Conservation (phyloP, 2,797 vertebrate species). For the Danio tinwini region DNA sequence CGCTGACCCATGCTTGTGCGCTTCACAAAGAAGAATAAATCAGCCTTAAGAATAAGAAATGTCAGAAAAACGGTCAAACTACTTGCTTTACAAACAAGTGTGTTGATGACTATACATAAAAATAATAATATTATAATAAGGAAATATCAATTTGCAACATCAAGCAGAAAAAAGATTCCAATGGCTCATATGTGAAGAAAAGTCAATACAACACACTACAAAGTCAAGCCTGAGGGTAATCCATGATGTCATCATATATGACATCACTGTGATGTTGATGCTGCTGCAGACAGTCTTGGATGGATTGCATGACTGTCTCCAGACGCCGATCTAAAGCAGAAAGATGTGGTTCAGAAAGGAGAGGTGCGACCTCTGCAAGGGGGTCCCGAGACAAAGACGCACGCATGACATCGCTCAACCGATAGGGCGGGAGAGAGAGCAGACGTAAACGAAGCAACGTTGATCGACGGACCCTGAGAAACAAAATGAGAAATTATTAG, state of each 20-base stretch:
- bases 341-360: constrained; percentile 86
- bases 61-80: too few species aligned
- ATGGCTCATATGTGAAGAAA: too few species aligned
- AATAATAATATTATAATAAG: too few species aligned
- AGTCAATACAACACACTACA: too few species aligned
- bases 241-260: constrained; percentile 68
- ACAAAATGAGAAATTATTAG: not conserved
- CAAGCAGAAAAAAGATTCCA: too few species aligned
- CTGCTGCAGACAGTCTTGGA: constrained; percentile 77
- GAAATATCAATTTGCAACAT: too few species aligned
- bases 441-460: constrained; percentile 87
- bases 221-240: constrained; percentile 18
- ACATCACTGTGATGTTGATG: constrained; percentile 59
- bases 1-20: too few species aligned
- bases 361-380: constrained; percentile 76
- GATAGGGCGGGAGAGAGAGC: constrained; percentile 84
- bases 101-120: too few species aligned
- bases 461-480: constrained; percentile 85
- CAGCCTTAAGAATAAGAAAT: too few species aligned
- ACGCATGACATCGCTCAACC: constrained; percentile 88
- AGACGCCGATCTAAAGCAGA: constrained; percentile 87
- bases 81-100: too few species aligned
- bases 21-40: too few species aligned
- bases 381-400: constrained; percentile 87
- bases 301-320: constrained; percentile 79